These are phyloP conservation scores for Strix occidentalis DNA, from an alignment of 2,797 vertebrate species.

Conservation along the genomic window DNA sequence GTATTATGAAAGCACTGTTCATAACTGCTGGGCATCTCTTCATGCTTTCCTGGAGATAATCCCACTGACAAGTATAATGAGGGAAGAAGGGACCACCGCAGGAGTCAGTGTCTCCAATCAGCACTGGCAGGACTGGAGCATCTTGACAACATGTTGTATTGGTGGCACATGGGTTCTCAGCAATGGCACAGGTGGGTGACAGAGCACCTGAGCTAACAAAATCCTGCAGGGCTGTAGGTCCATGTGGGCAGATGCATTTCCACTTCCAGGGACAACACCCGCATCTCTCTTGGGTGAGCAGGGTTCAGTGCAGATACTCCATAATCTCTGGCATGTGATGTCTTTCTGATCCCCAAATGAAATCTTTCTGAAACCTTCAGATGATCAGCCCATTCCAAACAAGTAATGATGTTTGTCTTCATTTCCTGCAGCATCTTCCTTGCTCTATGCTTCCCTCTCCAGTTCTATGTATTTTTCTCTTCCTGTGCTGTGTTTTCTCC, in stretches of 20 bases:
- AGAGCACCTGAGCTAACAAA: neutral
- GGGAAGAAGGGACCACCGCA: no score
- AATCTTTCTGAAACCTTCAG: neutral
- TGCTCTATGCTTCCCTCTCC: neutral
- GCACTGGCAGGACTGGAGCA: neutral
- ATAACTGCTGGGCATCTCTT: neutral
- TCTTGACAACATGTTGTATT: neutral
- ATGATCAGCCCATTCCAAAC: neutral
- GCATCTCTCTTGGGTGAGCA: neutral
- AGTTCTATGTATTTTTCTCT: neutral
- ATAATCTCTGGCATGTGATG: neutral
- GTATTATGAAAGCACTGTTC: neutral
- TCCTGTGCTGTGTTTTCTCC: neutral
- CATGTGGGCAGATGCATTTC: neutral
- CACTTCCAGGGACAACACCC: neutral
- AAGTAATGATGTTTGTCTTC: neutral
- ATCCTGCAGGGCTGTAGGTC: neutral
- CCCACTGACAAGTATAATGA: neutral
- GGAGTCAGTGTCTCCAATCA: neutral
- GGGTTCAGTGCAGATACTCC: neutral
- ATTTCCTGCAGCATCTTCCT: neutral
- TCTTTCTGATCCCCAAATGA: neutral
- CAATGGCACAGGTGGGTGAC: neutral
- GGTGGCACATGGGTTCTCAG: rapidly evolving
- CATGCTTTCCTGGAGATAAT: neutral